phyloP scores from a whole-genome alignment of 1,140 invertebrate species.

The Helicoverpa armigera region DNA sequence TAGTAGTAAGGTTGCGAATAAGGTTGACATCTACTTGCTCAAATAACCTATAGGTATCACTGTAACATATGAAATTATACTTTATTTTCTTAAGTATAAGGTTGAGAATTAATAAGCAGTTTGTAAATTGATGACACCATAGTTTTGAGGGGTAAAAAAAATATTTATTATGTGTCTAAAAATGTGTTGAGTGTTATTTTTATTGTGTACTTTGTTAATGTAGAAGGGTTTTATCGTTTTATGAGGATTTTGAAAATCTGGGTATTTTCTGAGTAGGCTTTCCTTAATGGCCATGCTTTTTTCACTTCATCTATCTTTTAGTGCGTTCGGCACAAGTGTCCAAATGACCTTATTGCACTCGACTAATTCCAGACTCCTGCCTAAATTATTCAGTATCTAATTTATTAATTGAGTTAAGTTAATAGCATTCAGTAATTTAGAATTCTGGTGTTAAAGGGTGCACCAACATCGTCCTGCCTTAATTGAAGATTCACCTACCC shows the following conservation, averaged over 20 bases:
- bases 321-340: too few species aligned
- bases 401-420: too few species aligned
- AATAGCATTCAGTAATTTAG: too few species aligned
- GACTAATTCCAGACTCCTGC: too few species aligned
- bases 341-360: too few species aligned
- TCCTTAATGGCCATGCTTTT: too few species aligned
- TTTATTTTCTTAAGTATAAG: background rate
- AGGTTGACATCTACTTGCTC: background rate
- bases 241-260: background rate
- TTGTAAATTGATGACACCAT: background rate
- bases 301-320: too few species aligned
- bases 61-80: background rate
- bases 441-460: too few species aligned
- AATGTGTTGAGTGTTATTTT: constrained; percentile 13
- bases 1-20: background rate
- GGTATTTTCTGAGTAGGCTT: too few species aligned
- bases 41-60: background rate
- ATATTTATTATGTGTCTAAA: background rate
- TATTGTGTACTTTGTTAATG: background rate
- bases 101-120: background rate
- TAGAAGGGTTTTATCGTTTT: background rate
- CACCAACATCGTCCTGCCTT: too few species aligned
- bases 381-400: too few species aligned
- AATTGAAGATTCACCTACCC: too few species aligned
- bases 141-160: background rate